Conservation (phyloP, 1,140 invertebrate species). For the Hermatobates lingyangjiaoensis region DNA sequence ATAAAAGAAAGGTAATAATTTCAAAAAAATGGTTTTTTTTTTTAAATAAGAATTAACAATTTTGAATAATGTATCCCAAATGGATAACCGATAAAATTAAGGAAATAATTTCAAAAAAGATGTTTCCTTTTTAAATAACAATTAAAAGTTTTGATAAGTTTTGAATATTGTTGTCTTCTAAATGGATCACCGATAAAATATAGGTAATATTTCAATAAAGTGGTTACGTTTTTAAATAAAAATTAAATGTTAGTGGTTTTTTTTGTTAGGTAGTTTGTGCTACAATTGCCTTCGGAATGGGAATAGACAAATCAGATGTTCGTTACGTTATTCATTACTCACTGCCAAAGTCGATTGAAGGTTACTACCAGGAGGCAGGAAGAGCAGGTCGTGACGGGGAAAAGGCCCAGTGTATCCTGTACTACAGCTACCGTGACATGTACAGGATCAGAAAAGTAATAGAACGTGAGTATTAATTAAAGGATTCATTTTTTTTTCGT, state of each 20-base stretch:
- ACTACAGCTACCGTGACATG: slow-evolving; percentile 71
- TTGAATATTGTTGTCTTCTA: too few relatives aligned
- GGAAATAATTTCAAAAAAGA: too few relatives aligned
- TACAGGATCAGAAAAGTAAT: slow-evolving; percentile 53
- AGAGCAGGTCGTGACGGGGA: slow-evolving; percentile 83
- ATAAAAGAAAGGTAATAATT: too few relatives aligned
- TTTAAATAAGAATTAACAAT: too few relatives aligned
- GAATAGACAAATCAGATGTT: slow-evolving; percentile 91
- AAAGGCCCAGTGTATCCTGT: slow-evolving; percentile 63
- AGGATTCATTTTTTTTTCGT: too few relatives aligned
- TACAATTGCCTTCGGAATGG: slow-evolving; percentile 95
- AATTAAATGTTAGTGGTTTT: not conserved
- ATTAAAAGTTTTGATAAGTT: too few relatives aligned
- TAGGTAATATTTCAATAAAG: slow-evolving; percentile 21
- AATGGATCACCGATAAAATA: slow-evolving; percentile 63
- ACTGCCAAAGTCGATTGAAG: slow-evolving; percentile 88
- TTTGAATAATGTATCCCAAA: too few relatives aligned
- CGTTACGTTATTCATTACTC: slow-evolving; percentile 81
- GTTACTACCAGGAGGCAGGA: slow-evolving; percentile 96
- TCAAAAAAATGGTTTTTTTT: too few relatives aligned
- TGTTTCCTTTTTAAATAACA: too few relatives aligned
- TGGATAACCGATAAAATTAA: slow-evolving; percentile 64
- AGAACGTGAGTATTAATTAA: slow-evolving; percentile 47
- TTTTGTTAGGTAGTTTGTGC: slow-evolving; percentile 57
- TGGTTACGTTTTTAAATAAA: too few relatives aligned